phyloP scores from a whole-genome alignment of 2,888 invertebrate species.

The Ochropleura plecta region DNA sequence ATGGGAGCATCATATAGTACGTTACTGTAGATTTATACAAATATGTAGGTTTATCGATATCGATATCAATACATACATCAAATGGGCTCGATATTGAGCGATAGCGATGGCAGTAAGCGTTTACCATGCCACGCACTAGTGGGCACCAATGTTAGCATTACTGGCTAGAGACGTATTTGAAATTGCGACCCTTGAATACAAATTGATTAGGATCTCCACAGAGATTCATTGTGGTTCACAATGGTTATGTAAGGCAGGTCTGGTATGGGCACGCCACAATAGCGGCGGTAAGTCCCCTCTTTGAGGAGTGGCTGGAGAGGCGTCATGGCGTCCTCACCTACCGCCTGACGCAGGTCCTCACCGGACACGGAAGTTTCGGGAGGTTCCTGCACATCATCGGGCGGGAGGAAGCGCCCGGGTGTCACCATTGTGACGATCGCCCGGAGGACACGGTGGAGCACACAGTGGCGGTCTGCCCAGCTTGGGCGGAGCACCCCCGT shows the following conservation, averaged over 20 bases:
- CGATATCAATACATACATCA: conserved; percentile 38
- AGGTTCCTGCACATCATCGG: too few species aligned
- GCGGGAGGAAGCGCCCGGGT: too few species aligned
- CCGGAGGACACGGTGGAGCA: too few species aligned
- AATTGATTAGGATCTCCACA: conserved; percentile 54
- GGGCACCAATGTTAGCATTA: conserved; percentile 41
- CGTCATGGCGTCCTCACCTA: too few species aligned
- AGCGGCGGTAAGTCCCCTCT: too few species aligned
- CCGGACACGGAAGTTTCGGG: too few species aligned
- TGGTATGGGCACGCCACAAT: too few species aligned
- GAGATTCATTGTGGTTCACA: conserved; percentile 55
- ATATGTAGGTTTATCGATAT: conserved; percentile 37
- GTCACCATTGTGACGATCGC: too few species aligned
- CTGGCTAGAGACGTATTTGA: conserved; percentile 46
- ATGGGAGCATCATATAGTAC: neutral
- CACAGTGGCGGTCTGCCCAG: too few species aligned
- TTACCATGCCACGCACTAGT: conserved; percentile 53
- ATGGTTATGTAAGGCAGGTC: conserved; percentile 63
- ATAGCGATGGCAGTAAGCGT: conserved; percentile 51
- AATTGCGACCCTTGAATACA: conserved; percentile 50
- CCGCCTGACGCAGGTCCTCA: too few species aligned
- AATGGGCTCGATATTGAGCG: conserved; percentile 48
- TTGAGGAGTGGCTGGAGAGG: too few species aligned
- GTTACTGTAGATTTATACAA: conserved; percentile 22
- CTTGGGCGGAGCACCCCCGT: too few species aligned